Base-by-base conservation (phyloP, 2,797 vertebrate genomes). In the Distichodus sexfasciatus region DNA sequence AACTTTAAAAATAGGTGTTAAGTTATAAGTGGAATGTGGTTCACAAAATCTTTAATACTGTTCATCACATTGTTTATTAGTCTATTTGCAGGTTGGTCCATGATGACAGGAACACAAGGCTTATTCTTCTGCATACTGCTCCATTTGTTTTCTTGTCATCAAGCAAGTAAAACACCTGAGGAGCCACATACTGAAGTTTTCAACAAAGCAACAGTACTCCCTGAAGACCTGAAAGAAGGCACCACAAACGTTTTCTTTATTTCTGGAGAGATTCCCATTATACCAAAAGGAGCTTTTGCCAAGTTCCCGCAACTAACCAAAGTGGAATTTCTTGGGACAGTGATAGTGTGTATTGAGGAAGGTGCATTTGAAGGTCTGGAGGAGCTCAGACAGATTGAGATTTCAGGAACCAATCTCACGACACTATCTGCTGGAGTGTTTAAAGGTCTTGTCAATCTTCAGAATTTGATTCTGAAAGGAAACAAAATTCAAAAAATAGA, bases 281-380 rank as follows among this genome's bases (percentile, higher is more conserved):
- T 94, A 61, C 87, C 80, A 1, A 82, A 74, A 76, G 85, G 74
- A 66, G 89, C 88, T 17, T 92, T 94, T 76, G 58, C 55, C 24
- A 74, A 82, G 74, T 91, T 82, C 79, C 73, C 85, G 14, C 79
- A 83, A 3, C 77, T 94, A 40, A 58, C 72, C 44, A 90, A 81
- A 24, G 73, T 94, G 58, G 84, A 87, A 3, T 92, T 94, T 69
- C 31, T 90, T 1, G 46, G 69, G 19, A 92, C 87, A 31, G 63
- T 75, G 2, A 89, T 85, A 0, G 43, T 67, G 15, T 77, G 59
- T 5, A 61, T 94, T 12, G 91, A 93, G 71, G 74, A 75, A 1
- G 91, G 90, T 62, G 91, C 91, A 24, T 94, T 94, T 81, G 87
- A 91, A 62, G 85, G 85, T 69, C 75, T 93, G 71, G 62, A 74